A percentile compares a stretch with the other conserved stretches of the same genome.
Evolutionary conservation across 2,113 vertebrate species (phyloP).

Genomic region (Syngnathus typhle): DNA sequence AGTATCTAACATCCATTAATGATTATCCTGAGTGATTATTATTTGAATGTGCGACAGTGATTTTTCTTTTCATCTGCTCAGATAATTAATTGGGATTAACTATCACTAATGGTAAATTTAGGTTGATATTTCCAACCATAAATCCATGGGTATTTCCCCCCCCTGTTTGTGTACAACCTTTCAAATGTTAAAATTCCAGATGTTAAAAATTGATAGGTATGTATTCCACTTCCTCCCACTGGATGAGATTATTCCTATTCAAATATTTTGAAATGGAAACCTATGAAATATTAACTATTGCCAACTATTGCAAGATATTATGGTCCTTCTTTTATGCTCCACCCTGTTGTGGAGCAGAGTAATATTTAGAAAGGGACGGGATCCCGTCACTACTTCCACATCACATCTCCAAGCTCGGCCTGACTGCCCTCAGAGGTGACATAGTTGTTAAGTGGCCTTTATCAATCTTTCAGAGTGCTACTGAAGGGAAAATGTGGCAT

Average conservation of each 20-base stretch:
- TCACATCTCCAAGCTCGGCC: conserved; percentile 31
- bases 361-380: neutral
- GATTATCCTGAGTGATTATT: too few species aligned
- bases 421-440: conserved; percentile 41
- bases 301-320: neutral
- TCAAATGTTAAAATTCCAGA: too few species aligned
- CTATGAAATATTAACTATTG: neutral
- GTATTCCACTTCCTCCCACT: neutral
- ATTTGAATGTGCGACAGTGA: too few species aligned
- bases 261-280: neutral
- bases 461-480: conserved; percentile 46
- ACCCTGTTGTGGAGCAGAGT: neutral
- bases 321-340: neutral
- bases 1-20: too few species aligned
- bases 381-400: conserved; percentile 27
- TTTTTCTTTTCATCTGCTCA: too few species aligned
- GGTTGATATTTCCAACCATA: too few species aligned
- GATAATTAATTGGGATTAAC: too few species aligned
- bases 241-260: neutral
- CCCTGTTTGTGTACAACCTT: too few species aligned
- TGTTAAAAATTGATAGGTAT: too few species aligned
- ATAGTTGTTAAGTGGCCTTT: conserved; percentile 58
- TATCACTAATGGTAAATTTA: too few species aligned
- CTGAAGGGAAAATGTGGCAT: conserved; percentile 29
- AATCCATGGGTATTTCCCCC: too few species aligned